Conservation (phyloP, 2,797 vertebrate species). For the Phataginus tricuspis region DNA sequence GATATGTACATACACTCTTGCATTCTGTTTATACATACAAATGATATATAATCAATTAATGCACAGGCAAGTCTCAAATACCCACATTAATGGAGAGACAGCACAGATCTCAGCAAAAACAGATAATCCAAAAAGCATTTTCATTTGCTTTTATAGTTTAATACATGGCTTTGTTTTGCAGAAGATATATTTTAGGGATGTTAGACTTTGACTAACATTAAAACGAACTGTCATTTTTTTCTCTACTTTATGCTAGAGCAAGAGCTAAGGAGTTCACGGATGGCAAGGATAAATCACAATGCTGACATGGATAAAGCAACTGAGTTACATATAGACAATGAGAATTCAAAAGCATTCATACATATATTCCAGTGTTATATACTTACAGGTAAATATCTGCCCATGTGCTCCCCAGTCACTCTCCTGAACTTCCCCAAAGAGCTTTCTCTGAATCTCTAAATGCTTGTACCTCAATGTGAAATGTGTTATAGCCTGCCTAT, state of each 20-base stretch:
- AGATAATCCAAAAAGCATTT: not conserved
- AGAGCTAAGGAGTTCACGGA: not conserved
- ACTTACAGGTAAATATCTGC: not conserved
- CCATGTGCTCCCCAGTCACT: not conserved
- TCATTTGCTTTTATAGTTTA: slow-evolving; percentile 49
- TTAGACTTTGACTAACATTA: not conserved
- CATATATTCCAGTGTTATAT: not conserved
- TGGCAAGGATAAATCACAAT: not conserved
- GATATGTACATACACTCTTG: not conserved
- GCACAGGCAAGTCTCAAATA: not conserved
- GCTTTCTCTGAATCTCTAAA: not conserved
- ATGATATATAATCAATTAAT: not conserved
- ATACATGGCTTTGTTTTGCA: not conserved
- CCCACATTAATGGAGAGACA: not conserved
- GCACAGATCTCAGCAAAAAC: slow-evolving; percentile 13
- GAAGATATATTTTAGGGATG: not conserved
- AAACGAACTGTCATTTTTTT: not conserved
- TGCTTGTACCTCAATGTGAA: not conserved
- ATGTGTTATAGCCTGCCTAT: not conserved
- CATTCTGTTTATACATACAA: not conserved
- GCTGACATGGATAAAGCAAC: not conserved
- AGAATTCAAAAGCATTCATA: not conserved
- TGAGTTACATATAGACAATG: not conserved
- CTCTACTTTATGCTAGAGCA: not conserved
- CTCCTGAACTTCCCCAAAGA: not conserved